A percentile compares a stretch with the other conserved stretches of the same genome.
Evolutionary conservation across 2,113 vertebrate species (phyloP).

Genomic region (Pseudopodoces humilis): DNA sequence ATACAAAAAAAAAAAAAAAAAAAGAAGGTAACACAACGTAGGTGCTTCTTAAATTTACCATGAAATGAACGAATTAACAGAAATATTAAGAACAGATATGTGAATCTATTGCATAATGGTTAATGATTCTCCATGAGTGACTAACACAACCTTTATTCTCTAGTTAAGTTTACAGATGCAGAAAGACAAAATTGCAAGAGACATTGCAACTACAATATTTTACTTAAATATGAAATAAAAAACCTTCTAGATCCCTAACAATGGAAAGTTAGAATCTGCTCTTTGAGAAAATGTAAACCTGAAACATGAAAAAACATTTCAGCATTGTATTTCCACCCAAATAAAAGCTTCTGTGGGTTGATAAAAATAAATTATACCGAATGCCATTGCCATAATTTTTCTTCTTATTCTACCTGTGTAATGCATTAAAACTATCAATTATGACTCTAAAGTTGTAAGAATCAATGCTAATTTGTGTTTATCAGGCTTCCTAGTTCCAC

Average conservation of each 20-base stretch:
- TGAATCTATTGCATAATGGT: neutral
- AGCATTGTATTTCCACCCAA: neutral
- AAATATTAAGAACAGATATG: neutral
- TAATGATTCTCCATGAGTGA: neutral
- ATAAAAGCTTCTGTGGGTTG: neutral
- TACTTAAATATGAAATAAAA: neutral
- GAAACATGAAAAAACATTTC: neutral
- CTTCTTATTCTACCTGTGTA: neutral
- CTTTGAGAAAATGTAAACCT: neutral
- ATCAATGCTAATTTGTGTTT: conserved; percentile 12
- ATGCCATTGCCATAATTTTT: neutral
- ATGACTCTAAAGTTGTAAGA: neutral
- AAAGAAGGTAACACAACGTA: neutral
- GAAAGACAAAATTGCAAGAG: neutral
- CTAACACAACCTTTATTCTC: neutral
- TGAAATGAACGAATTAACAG: neutral
- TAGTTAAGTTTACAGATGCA: neutral
- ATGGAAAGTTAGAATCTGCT: neutral
- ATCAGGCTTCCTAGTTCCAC: neutral
- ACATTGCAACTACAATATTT: neutral
- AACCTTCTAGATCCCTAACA: neutral
- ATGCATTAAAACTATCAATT: conserved; percentile 41
- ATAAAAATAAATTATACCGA: neutral
- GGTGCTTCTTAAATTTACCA: conserved; percentile 1
- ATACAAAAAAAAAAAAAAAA: neutral